These are phyloP conservation scores for Adela reaumurella DNA, from an alignment of 2,888 invertebrate genomes.

Conservation along the genomic window DNA sequence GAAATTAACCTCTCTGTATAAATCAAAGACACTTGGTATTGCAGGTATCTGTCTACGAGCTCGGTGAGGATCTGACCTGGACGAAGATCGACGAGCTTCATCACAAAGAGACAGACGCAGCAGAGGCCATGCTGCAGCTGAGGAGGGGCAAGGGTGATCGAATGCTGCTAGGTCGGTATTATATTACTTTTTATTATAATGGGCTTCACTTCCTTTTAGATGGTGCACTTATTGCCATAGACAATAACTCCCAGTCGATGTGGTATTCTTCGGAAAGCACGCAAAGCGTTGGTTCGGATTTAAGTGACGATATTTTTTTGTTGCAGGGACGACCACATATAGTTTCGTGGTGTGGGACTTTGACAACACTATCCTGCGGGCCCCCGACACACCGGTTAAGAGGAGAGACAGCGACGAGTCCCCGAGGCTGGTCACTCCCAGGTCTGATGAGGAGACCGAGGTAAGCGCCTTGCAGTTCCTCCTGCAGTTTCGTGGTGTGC, in stretches of 20 bases:
- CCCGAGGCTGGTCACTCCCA: too few species aligned
- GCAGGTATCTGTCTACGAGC: constrained; percentile 38
- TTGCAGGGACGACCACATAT: constrained; percentile 68
- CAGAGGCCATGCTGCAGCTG: constrained; percentile 75
- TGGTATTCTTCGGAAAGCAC: too few species aligned
- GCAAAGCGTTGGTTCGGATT: too few species aligned
- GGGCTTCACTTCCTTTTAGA: too few species aligned
- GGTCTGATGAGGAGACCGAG: too few species aligned
- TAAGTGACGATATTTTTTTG: too few species aligned
- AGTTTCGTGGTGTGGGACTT: constrained; percentile 84
- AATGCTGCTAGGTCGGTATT: constrained; percentile 65
- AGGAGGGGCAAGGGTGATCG: constrained; percentile 79
- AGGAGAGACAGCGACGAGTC: background rate
- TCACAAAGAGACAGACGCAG: constrained; percentile 66
- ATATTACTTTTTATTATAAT: too few species aligned
- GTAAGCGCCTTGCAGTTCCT: background rate
- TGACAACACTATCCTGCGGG: constrained; percentile 35
- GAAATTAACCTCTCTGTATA: too few species aligned
- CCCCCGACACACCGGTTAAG: background rate
- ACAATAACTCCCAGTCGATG: too few species aligned
- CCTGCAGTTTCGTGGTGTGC: too few species aligned
- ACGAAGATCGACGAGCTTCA: constrained; percentile 57
- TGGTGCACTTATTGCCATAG: too few species aligned
- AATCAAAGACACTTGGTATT: constrained; percentile 1
- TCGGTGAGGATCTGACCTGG: constrained; percentile 59